These are phyloP conservation scores for Charina bottae DNA, from an alignment of 2,113 vertebrate species.

Conservation along the genomic window DNA sequence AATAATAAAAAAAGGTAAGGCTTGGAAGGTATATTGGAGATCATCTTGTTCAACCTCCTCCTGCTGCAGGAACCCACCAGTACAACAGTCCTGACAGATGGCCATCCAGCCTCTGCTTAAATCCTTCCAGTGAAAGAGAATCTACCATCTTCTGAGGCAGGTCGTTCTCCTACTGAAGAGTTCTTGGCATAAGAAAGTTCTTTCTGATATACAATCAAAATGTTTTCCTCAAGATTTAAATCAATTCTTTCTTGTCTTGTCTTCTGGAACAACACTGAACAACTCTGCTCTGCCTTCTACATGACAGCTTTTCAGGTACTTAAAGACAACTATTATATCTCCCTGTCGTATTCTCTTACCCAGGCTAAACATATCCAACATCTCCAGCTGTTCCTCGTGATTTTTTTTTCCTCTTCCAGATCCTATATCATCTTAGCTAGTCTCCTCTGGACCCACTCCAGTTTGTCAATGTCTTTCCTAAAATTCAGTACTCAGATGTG, in stretches of 20 bases:
- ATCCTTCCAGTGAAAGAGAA: not conserved
- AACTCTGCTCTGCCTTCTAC: not conserved
- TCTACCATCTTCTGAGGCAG: not conserved
- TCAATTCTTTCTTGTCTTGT: not conserved
- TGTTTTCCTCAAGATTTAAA: not conserved
- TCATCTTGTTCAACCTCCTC: not conserved
- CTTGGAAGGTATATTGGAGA: not conserved
- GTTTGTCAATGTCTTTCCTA: not conserved
- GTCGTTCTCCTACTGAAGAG: not conserved
- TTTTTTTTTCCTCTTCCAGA: not conserved
- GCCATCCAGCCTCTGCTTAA: not conserved
- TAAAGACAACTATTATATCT: not conserved
- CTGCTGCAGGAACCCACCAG: not conserved
- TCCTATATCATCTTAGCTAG: not conserved
- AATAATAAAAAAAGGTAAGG: not conserved
- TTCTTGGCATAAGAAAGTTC: not conserved
- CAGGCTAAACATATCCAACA: not conserved
- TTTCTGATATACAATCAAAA: not conserved
- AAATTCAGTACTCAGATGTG: not conserved
- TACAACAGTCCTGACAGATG: not conserved
- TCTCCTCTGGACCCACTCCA: no score
- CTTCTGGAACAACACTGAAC: not conserved
- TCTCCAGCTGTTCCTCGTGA: not conserved
- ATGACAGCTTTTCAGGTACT: not conserved
- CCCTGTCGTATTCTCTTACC: no score